A percentile compares a stretch with the other conserved stretches of the same genome.
These are phyloP conservation scores for Nowickia ferox DNA, from an alignment of 2,888 invertebrate genomes.

Conservation along the genomic window DNA sequence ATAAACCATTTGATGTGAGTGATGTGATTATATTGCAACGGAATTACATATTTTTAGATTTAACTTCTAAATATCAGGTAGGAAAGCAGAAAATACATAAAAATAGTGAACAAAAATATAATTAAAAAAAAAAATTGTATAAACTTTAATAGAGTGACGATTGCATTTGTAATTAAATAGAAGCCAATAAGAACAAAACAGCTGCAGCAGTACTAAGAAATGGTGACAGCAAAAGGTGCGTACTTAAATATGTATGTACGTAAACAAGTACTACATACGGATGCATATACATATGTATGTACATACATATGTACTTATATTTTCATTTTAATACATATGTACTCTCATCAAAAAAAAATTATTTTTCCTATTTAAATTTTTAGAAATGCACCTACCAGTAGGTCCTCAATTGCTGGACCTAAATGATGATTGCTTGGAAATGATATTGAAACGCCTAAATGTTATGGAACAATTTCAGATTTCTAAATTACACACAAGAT, in stretches of 20 bases:
- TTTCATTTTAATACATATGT: no score
- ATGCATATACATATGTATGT: no score
- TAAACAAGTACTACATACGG: no score
- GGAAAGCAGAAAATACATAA: conserved; percentile 23
- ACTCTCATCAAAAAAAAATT: no score
- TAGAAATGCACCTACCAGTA: conserved; percentile 23
- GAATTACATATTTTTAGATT: not conserved
- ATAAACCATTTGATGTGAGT: not conserved
- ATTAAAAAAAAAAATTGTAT: conserved; percentile 12
- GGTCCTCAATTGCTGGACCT: conserved; percentile 74
- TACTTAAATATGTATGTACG: not conserved
- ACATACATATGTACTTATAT: no score
- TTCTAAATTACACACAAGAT: conserved; percentile 74
- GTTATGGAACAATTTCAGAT: conserved; percentile 76
- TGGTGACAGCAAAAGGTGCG: conserved; percentile 67
- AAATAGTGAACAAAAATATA: not conserved
- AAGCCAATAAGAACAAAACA: conserved; percentile 27
- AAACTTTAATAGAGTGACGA: not conserved
- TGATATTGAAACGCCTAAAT: conserved; percentile 75
- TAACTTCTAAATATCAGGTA: not conserved
- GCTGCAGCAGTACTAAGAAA: conserved; percentile 29
- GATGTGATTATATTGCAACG: not conserved
- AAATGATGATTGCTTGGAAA: conserved; percentile 78
- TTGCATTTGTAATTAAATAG: not conserved
- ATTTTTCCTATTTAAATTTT: not conserved